Conservation (phyloP, 2,113 vertebrate species). For the Peromyscus polionotus region DNA sequence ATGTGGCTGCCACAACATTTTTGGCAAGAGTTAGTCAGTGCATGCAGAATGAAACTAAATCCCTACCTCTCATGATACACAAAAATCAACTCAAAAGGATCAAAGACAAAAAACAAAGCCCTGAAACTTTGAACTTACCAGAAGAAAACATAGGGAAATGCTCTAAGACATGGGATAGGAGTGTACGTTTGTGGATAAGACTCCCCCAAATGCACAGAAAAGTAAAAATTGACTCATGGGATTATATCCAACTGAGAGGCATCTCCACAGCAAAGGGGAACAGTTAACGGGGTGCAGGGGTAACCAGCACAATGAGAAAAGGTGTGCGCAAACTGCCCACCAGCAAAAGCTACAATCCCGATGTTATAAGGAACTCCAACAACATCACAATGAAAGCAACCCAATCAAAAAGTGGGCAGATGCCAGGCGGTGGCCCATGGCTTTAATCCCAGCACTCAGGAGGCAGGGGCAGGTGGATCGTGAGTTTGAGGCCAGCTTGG, state of each 20-base stretch:
- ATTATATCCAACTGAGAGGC: neutral
- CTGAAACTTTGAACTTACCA: neutral
- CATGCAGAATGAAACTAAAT: neutral
- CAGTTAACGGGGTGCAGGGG: neutral
- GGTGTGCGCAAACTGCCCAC: neutral
- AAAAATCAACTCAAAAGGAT: neutral
- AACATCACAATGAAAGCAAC: neutral
- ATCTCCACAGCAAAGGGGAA: neutral
- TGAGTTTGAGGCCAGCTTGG: neutral
- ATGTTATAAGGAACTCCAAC: neutral
- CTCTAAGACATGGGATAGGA: neutral
- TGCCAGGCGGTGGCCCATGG: neutral
- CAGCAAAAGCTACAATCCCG: neutral
- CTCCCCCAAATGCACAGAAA: neutral
- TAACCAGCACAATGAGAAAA: neutral
- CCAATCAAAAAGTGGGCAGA: neutral
- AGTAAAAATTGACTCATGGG: neutral
- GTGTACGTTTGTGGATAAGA: neutral
- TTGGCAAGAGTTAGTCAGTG: conserved; percentile 43
- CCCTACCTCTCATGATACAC: neutral
- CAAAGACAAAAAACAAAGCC: neutral
- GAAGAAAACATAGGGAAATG: neutral
- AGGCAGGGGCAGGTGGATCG: neutral
- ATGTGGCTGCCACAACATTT: neutral
- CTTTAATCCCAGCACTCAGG: neutral